Conservation (phyloP, 2,113 vertebrate genomes). For the Melanocharis versteri region DNA sequence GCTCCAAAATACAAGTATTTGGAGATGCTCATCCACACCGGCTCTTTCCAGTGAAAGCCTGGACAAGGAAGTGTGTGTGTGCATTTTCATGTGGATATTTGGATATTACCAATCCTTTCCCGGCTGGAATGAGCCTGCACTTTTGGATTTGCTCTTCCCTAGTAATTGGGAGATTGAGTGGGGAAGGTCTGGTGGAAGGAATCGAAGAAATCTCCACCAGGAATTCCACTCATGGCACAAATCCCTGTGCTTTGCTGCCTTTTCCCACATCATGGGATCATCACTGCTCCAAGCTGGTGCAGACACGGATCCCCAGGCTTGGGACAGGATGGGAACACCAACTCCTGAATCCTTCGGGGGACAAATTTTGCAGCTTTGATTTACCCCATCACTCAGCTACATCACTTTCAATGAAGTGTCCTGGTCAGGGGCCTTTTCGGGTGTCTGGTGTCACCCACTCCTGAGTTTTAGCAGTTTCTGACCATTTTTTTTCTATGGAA, state of each 20-base stretch:
- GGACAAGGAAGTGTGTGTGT: background rate
- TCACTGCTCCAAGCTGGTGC: background rate
- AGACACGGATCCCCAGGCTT: background rate
- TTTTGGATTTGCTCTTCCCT: background rate
- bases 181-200: background rate
- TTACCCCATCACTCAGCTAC: background rate
- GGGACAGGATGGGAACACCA: background rate
- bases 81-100: background rate
- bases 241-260: background rate
- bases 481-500: background rate
- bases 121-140: background rate
- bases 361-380: background rate
- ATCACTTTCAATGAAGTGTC: background rate
- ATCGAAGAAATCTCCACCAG: background rate
- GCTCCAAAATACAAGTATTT: background rate
- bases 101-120: background rate
- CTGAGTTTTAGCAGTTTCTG: background rate
- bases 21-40: accelerated
- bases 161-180: background rate
- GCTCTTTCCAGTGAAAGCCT: background rate
- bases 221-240: background rate
- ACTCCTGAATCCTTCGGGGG: background rate
- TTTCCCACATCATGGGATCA: background rate
- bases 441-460: background rate
- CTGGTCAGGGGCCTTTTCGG: background rate